These are phyloP conservation scores for Amphipyra tragopoginis DNA, from an alignment of 2,888 invertebrate species.

Conservation along the genomic window DNA sequence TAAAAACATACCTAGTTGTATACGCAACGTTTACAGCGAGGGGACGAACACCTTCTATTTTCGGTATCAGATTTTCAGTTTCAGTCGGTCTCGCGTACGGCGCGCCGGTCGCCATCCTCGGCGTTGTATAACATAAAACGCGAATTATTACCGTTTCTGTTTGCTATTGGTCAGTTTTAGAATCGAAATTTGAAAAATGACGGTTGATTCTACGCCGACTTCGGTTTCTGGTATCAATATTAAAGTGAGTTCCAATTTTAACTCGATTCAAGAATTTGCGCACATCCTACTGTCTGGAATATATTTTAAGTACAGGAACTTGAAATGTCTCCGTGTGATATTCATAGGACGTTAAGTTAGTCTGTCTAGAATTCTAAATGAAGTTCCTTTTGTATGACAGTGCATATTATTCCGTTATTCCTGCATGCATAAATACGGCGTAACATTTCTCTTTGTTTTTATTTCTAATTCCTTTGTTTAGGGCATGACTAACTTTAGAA, in stretches of 20 bases:
- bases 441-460: conserved; percentile 25
- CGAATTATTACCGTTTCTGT: conserved; percentile 59
- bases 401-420: conserved; percentile 37
- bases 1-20: conserved; percentile 65
- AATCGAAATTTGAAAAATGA: conserved; percentile 69
- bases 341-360: conserved; percentile 43
- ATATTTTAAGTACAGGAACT: conserved; percentile 47
- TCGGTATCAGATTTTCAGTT: conserved; percentile 86
- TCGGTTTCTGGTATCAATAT: conserved; percentile 84
- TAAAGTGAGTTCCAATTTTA: conserved; percentile 78
- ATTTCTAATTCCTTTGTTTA: conserved; percentile 40
- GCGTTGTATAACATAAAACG: conserved; percentile 58
- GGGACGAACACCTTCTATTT: conserved; percentile 84
- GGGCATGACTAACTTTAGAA: conserved; percentile 12
- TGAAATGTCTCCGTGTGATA: conserved; percentile 21
- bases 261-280: conserved; percentile 47
- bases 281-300: conserved; percentile 22
- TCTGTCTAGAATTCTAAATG: conserved; percentile 39
- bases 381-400: conserved; percentile 29
- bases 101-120: conserved; percentile 77
- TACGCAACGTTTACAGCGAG: conserved; percentile 65
- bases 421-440: conserved; percentile 12
- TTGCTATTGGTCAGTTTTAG: conserved; percentile 51
- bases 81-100: conserved; percentile 78
- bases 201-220: conserved; percentile 72